Conservation (phyloP, 2,888 invertebrate genomes). For the Baronia brevicornis region DNA sequence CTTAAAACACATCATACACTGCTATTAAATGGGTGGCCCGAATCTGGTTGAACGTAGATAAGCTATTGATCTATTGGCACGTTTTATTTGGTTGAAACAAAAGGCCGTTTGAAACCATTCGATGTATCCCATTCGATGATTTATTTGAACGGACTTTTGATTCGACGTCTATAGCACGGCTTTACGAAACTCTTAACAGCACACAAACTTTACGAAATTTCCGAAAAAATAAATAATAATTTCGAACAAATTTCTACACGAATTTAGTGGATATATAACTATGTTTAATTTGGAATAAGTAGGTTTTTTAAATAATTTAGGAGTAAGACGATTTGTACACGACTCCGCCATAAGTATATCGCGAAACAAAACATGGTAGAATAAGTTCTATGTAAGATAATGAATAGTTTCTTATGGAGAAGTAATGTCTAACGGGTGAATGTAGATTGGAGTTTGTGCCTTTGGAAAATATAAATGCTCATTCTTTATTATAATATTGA, state of each 20-base stretch:
- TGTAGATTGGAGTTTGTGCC: conserved; percentile 19
- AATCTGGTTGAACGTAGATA: conserved; percentile 62
- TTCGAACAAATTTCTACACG: conserved; percentile 50
- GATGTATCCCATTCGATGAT: not conserved
- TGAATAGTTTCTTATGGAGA: conserved; percentile 17
- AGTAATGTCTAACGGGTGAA: conserved; percentile 18
- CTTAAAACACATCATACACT: conserved; percentile 40
- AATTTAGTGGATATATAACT: conserved; percentile 46
- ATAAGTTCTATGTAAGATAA: conserved; percentile 27
- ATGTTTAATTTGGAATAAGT: conserved; percentile 35
- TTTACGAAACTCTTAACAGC: conserved; percentile 68
- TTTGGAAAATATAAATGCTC: conserved; percentile 26
- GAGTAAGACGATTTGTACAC: conserved; percentile 44
- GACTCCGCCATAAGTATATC: conserved; percentile 71
- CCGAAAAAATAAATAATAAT: conserved; percentile 32
- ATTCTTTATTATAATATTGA: conserved; percentile 23
- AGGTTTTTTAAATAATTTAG: conserved; percentile 37
- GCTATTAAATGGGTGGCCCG: conserved; percentile 65
- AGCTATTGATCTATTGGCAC: conserved; percentile 59
- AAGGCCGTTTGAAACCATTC: conserved; percentile 21
- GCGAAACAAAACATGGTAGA: conserved; percentile 39
- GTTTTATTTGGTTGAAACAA: conserved; percentile 35
- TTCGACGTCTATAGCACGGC: conserved; percentile 54
- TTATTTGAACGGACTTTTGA: conserved; percentile 22
- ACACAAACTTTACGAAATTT: conserved; percentile 42